These are phyloP conservation scores for Campoplex capitator DNA, from an alignment of 2,888 invertebrate genomes.

Conservation along the genomic window DNA sequence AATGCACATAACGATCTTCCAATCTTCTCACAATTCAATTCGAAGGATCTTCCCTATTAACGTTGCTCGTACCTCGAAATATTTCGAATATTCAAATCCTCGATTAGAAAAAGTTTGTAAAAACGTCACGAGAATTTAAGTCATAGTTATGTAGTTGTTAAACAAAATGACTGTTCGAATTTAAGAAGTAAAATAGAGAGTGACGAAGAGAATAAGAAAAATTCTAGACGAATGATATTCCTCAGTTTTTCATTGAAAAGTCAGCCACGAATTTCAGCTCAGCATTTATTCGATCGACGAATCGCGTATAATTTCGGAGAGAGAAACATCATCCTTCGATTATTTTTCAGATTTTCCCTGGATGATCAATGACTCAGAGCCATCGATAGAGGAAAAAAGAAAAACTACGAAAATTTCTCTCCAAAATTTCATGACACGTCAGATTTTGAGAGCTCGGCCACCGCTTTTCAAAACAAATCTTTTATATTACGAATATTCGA, in stretches of 20 bases:
- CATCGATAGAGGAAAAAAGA: not conserved
- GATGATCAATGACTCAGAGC: no score
- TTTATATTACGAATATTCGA: not conserved
- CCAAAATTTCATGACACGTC: not conserved
- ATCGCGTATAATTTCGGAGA: not conserved
- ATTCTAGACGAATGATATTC: slow-evolving; percentile 5
- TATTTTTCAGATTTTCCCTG: not conserved
- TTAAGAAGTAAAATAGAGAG: slow-evolving; percentile 54
- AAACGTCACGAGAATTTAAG: slow-evolving; percentile 36
- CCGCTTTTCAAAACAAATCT: not conserved
- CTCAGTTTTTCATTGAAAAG: slow-evolving; percentile 33
- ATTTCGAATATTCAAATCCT: slow-evolving; percentile 52
- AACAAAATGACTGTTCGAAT: slow-evolving; percentile 67
- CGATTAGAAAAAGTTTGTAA: slow-evolving; percentile 53
- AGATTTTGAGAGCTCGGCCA: no score
- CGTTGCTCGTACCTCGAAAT: slow-evolving; percentile 34
- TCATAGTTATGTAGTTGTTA: slow-evolving; percentile 54
- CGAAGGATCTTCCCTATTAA: not conserved
- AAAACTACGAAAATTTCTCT: not conserved
- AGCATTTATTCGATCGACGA: not conserved
- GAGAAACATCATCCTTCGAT: not conserved
- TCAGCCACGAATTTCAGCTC: not conserved
- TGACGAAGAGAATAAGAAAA: slow-evolving; percentile 13
- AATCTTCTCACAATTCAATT: slow-evolving; percentile 17
- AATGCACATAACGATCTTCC: slow-evolving; percentile 15